Conservation (phyloP, 2,797 vertebrate species). For the Lepilemur septentrionalis region DNA sequence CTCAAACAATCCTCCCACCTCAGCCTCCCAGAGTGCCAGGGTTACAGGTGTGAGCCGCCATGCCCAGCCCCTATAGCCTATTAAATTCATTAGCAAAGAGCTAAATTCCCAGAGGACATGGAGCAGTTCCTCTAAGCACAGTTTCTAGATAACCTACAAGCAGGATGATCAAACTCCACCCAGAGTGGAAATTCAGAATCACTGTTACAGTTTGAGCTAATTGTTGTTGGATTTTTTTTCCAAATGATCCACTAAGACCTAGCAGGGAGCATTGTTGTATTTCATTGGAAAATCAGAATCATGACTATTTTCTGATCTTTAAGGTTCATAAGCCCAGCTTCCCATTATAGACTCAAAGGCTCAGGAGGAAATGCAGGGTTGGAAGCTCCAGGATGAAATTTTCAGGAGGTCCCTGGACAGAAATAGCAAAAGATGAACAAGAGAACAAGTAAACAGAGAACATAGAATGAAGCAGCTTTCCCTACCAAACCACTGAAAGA, state of each 20-base stretch:
- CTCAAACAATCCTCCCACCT: no score
- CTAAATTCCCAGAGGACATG: not conserved
- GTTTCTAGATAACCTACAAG: slow-evolving; percentile 14
- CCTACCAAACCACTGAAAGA: not conserved
- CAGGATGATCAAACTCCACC: not conserved
- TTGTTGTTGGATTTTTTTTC: not conserved
- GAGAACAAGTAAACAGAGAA: not conserved
- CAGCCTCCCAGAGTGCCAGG: no score
- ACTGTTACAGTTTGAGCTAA: not conserved
- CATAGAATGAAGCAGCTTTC: not conserved
- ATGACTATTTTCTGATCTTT: not conserved
- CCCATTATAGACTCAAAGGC: not conserved
- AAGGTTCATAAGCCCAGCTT: not conserved
- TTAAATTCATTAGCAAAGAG: not conserved
- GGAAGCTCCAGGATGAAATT: not conserved
- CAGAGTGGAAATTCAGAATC: slow-evolving; percentile 39
- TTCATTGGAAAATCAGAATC: slow-evolving; percentile 19
- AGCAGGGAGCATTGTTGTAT: not conserved
- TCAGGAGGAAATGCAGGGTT: not conserved
- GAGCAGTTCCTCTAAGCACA: not conserved
- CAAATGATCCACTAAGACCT: slow-evolving; percentile 3
- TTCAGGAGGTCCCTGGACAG: not conserved
- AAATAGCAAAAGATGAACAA: not conserved
- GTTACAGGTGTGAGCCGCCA: no score
- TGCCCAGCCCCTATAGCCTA: not conserved